A percentile compares a stretch with the other conserved stretches of the same genome.
These are phyloP conservation scores for Smithornis capensis DNA, from an alignment of 2,113 vertebrate species.

Conservation along the genomic window DNA sequence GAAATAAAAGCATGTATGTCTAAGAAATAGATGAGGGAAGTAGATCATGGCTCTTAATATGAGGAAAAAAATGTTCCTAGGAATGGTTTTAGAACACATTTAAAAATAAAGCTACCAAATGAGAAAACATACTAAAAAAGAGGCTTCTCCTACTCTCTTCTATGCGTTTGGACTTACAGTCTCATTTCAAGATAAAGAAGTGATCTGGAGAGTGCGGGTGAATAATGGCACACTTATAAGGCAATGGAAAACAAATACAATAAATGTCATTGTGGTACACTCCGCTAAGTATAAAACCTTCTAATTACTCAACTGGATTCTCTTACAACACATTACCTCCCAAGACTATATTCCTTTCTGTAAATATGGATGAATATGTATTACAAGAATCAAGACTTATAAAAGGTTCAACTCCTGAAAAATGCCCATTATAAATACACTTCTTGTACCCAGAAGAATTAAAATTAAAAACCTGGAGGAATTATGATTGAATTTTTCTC, in stretches of 20 bases:
- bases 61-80: neutral
- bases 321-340: neutral
- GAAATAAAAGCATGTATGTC: neutral
- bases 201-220: too few relatives aligned
- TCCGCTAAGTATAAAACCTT: neutral
- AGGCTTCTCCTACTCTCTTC: neutral
- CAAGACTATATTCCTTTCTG: neutral
- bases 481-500: neutral
- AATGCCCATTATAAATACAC: neutral
- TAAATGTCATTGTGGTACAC: neutral
- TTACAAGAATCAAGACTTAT: neutral
- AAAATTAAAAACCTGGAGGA: neutral
- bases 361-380: neutral
- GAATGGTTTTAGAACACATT: neutral
- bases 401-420: neutral
- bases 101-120: neutral
- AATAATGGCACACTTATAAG: neutral
- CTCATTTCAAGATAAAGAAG: neutral
- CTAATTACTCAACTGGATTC: neutral
- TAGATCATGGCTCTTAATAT: neutral
- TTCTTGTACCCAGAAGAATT: neutral
- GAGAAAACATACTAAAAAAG: neutral
- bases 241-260: neutral
- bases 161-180: neutral
- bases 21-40: neutral